A percentile compares a stretch with the other conserved stretches of the same genome.
phyloP scores from a whole-genome alignment of 1,140 invertebrate genomes.

The Pollicipes pollicipes region DNA sequence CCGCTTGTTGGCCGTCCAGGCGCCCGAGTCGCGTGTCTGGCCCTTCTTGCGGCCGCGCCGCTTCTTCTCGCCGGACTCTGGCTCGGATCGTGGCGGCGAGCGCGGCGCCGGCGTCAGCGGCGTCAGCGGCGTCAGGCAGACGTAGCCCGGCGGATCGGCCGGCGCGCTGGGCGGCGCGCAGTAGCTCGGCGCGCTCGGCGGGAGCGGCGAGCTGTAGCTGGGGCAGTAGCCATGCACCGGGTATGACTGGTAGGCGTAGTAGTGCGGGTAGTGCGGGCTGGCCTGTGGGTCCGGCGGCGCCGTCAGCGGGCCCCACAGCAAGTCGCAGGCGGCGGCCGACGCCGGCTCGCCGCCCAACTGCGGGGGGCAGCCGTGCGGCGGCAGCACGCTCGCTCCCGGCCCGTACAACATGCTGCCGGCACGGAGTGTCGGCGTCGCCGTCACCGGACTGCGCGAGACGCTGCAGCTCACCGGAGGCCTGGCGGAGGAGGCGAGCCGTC shows the following conservation, averaged over 20 bases:
- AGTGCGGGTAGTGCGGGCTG: neutral
- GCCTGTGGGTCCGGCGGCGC: too few species aligned
- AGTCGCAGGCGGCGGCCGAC: too few species aligned
- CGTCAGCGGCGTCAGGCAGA: neutral
- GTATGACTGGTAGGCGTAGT: neutral
- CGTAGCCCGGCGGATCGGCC: neutral
- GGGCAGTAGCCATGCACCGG: neutral
- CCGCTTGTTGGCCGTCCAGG: neutral
- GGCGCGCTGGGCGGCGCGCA: too few species aligned
- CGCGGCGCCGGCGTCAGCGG: too few species aligned
- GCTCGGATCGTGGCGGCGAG: neutral
- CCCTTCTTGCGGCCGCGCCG: neutral
- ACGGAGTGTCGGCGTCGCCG: too few species aligned
- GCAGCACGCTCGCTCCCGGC: too few species aligned
- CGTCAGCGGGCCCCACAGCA: neutral
- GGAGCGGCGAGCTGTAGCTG: neutral
- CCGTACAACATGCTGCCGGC: too few species aligned
- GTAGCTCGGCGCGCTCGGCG: neutral
- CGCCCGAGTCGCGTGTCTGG: neutral
- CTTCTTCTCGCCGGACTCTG: neutral
- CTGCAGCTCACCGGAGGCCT: too few species aligned
- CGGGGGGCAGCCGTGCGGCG: too few species aligned
- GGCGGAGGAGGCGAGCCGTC: too few species aligned
- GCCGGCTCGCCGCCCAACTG: too few species aligned
- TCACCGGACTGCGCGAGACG: too few species aligned